Conservation (phyloP, 2,888 invertebrate genomes). For the Diaprepes abbreviatus region DNA sequence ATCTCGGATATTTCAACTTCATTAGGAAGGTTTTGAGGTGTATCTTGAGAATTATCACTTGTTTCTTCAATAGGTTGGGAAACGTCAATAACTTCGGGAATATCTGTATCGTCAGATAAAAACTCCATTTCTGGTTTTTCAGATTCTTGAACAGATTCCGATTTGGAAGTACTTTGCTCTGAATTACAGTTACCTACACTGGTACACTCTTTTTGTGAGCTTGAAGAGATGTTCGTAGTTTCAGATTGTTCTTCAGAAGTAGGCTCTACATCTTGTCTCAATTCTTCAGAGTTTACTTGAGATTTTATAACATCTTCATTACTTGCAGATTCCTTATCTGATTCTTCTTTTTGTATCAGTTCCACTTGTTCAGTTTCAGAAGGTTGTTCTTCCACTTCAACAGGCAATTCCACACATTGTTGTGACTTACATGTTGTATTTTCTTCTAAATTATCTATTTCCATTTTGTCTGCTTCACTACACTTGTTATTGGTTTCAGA, state of each 20-base stretch:
- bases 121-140: not conserved
- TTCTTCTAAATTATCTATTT: not conserved
- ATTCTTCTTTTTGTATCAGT: too few species aligned
- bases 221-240: not conserved
- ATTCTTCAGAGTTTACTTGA: not conserved
- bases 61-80: not conserved
- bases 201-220: not conserved
- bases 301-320: not conserved
- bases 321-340: not conserved
- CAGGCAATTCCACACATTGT: too few species aligned
- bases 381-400: too few species aligned
- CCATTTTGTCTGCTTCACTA: not conserved
- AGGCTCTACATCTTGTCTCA: not conserved
- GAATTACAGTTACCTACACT: not conserved
- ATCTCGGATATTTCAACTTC: slow-evolving; percentile 15
- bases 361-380: too few species aligned
- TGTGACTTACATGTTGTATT: too few species aligned
- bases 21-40: not conserved
- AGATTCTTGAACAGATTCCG: not conserved
- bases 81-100: not conserved
- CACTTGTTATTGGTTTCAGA: not conserved
- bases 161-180: not conserved
- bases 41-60: not conserved
- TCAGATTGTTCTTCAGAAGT: not conserved
- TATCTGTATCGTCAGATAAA: not conserved